Conservation (phyloP, 2,113 vertebrate genomes). For the Lasiurus cinereus region DNA sequence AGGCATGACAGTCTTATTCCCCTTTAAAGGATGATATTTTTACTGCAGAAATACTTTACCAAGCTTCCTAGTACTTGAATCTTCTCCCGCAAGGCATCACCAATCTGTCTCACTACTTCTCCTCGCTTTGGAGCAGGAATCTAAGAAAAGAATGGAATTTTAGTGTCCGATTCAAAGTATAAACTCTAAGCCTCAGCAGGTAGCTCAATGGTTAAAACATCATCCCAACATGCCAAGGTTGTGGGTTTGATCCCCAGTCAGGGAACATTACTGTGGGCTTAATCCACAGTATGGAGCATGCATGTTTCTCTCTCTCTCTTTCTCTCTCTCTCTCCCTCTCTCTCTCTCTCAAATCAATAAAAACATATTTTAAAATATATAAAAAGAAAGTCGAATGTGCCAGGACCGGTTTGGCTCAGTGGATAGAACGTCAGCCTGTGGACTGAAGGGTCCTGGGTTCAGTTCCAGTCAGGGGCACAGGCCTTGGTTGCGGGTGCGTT, state of each 20-base stretch:
- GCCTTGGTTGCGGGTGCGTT: no score
- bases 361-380: no score
- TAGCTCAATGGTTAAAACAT: neutral
- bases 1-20: neutral
- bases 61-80: constrained; percentile 94
- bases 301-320: neutral
- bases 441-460: no score
- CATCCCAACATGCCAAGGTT: no score
- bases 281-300: neutral
- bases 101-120: constrained; percentile 98
- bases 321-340: no score
- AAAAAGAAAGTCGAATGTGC: no score
- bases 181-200: neutral
- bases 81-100: constrained; percentile 96
- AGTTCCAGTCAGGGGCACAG: no score
- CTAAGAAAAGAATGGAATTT: constrained; percentile 82
- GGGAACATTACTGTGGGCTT: neutral
- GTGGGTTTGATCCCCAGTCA: no score
- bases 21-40: neutral
- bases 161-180: neutral
- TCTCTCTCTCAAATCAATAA: no score
- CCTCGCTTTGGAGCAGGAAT: constrained; percentile 98
- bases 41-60: constrained; percentile 85
- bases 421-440: no score
- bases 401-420: no score